A percentile compares a stretch with the other conserved stretches of the same genome.
Conservation (phyloP, 1,140 invertebrate species). For the Parapsyche elsis region DNA sequence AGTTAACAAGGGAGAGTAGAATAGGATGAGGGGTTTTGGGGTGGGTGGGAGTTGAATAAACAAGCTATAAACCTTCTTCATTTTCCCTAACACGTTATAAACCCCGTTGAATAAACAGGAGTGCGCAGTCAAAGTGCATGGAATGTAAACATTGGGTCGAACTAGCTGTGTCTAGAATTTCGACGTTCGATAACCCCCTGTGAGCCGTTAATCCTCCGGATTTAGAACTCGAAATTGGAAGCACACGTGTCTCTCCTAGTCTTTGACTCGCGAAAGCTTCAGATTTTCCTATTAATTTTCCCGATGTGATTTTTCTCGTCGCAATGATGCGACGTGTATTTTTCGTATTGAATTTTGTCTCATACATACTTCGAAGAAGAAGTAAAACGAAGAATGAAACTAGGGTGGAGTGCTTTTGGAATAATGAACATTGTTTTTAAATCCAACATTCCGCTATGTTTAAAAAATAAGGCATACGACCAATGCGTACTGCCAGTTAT, state of each 20-base stretch:
- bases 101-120: neutral
- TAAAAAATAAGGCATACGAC: too few relatives aligned
- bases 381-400: too few relatives aligned
- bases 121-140: slow-evolving; percentile 12
- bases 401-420: too few relatives aligned
- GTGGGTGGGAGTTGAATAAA: neutral
- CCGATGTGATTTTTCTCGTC: neutral
- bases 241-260: neutral
- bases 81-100: slow-evolving; percentile 3
- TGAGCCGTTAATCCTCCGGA: slow-evolving; percentile 29
- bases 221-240: slow-evolving; percentile 32
- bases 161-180: neutral
- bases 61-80: neutral
- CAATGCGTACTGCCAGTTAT: too few relatives aligned
- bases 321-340: too few relatives aligned
- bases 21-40: too few relatives aligned
- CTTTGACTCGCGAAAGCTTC: neutral
- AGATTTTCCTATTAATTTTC: neutral
- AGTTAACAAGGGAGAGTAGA: too few relatives aligned
- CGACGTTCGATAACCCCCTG: slow-evolving; percentile 13
- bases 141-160: neutral
- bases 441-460: too few relatives aligned
- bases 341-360: too few relatives aligned
- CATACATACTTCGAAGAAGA: too few relatives aligned
- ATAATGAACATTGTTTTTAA: too few relatives aligned